Conservation (phyloP, 2,888 invertebrate species). For the Lissocephala sabroskyi region DNA sequence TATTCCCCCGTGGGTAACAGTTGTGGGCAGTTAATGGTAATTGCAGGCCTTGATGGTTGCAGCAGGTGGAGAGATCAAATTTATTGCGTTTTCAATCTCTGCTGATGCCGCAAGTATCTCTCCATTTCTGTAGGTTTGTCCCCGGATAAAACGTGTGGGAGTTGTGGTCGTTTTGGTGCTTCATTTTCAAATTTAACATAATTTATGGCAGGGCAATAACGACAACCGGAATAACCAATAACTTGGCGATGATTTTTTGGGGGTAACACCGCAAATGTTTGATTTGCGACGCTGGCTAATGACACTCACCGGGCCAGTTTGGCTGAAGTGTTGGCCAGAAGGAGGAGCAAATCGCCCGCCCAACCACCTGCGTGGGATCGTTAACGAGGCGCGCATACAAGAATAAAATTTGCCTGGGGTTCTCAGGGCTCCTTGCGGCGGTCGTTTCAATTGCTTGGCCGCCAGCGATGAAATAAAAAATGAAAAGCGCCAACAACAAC, state of each 20-base stretch:
- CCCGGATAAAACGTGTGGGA: too few species aligned
- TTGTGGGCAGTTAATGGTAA: too few species aligned
- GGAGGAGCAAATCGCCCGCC: too few species aligned
- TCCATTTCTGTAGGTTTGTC: too few species aligned
- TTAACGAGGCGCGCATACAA: neutral
- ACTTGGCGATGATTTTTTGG: too few species aligned
- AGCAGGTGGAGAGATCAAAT: too few species aligned
- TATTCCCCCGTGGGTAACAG: too few species aligned
- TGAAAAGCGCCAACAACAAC: neutral
- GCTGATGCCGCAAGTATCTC: too few species aligned
- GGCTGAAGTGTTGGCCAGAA: neutral
- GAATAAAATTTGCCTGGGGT: neutral
- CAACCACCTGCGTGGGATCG: neutral
- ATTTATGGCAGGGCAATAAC: slow-evolving; percentile 26
- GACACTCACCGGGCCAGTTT: slow-evolving; percentile 30
- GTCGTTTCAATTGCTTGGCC: slow-evolving; percentile 19
- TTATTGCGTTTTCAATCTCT: too few species aligned
- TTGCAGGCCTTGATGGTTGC: too few species aligned
- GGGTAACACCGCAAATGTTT: slow-evolving; percentile 21
- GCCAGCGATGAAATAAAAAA: slow-evolving; percentile 16
- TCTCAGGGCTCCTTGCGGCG: neutral
- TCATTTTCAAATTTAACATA: slow-evolving; percentile 4
- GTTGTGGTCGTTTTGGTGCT: neutral
- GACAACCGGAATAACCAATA: too few species aligned
- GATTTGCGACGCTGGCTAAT: slow-evolving; percentile 35